Evolutionary conservation across 2,888 invertebrate genomes (phyloP), one percentile per base, ranked within the genome.

Genomic region (Sipha maydis): DNA sequence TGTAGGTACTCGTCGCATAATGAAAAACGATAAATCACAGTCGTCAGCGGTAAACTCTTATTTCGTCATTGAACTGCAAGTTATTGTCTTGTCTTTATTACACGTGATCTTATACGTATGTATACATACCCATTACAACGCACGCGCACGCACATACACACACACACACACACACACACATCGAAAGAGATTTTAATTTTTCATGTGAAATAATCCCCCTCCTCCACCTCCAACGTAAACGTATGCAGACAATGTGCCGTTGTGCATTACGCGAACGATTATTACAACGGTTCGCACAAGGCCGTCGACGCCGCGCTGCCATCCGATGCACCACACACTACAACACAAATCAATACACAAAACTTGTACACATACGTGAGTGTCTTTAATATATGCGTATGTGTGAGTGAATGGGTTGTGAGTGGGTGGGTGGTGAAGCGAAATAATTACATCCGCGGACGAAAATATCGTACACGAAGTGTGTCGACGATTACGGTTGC

Each of bases 261-360:
- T 48, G 82, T 82, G 82, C 82, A 82, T 48, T 25, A 67, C 56
- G 67, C 69, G 28, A 61, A 82, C 69, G 48, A 67, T 80, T 79
- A 34, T 79, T 56, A 69, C 82, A 21, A 31, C 82, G 69, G 69
- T 80, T 41, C 69, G 69, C 31, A 83, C 83, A 71, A 83, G 83
- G 83, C 54, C 82, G 25, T 48, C 25, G 83, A 25, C 56, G 83
- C 54, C 83, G 54, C 48, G 82, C 31, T 71, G 73, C 54, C 56
- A 21, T 0, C 54, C 54, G 83, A 83, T 83, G 83, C 83, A 73
- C 83, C 83, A 31, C 54, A 31, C 54, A 21, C 73, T 54, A 25
- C 73, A 54, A 34, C 83, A 5, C 83, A 28, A 84, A 84, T 84
- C 84, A 61, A 84, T 84, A 84, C 34, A 21, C 73, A n/a, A 28